Conservation (phyloP, 2,113 vertebrate species). For the Neoarius graeffei region DNA sequence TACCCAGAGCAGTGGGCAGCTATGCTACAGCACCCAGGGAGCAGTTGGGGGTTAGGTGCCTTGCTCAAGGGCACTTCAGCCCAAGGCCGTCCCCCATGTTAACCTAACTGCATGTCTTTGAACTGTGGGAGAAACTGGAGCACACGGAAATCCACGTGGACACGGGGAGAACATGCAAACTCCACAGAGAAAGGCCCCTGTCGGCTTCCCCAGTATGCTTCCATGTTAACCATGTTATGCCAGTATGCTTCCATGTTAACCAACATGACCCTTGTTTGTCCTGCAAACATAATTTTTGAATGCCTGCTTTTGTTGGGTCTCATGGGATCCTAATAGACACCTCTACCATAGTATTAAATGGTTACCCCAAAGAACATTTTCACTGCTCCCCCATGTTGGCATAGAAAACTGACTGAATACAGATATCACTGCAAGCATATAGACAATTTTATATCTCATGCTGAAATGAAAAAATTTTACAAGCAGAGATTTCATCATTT, state of each 20-base stretch:
- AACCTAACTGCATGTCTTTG: too few relatives aligned
- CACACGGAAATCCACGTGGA: too few relatives aligned
- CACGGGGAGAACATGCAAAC: too few relatives aligned
- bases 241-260: neutral
- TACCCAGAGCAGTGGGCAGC: too few relatives aligned
- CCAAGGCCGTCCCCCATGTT: too few relatives aligned
- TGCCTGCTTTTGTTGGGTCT: neutral
- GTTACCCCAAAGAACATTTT: slow-evolving; percentile 28
- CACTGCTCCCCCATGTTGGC: slow-evolving; percentile 42
- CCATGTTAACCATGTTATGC: too few relatives aligned
- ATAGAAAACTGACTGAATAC: slow-evolving; percentile 43
- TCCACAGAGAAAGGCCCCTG: too few relatives aligned
- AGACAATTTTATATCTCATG: neutral
- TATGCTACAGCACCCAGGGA: too few relatives aligned
- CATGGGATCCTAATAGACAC: neutral
- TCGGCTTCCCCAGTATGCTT: too few relatives aligned
- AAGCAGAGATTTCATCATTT: neutral
- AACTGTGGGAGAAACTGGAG: too few relatives aligned
- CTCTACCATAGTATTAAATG: neutral
- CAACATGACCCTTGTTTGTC: neutral
- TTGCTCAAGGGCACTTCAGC: too few relatives aligned
- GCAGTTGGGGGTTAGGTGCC: too few relatives aligned
- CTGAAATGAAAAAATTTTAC: neutral
- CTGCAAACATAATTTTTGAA: neutral
- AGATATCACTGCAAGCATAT: neutral